Evolutionary conservation across 2,888 invertebrate genomes (phyloP).

Genomic region (Spialia ferax): DNA sequence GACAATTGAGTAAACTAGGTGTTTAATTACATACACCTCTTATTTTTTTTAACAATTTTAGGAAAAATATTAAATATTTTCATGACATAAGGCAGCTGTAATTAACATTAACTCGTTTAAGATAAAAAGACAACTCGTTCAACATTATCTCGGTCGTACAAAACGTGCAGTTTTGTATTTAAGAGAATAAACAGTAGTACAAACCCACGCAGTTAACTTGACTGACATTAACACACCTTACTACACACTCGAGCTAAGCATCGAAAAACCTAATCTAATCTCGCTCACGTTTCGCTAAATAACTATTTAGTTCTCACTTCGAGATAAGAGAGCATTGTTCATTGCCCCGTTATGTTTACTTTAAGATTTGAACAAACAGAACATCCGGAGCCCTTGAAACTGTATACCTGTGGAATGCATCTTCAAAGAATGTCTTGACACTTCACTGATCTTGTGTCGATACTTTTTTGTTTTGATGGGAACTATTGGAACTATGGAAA

Average conservation of each 20-base stretch:
- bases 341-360: constrained; percentile 63
- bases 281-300: constrained; percentile 72
- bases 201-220: constrained; percentile 15
- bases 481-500: constrained; percentile 2
- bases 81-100: too few relatives aligned
- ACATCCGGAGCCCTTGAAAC: constrained; percentile 56
- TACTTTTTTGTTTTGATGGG: constrained; percentile 12
- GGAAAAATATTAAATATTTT: too few relatives aligned
- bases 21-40: too few relatives aligned
- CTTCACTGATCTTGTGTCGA: constrained; percentile 18
- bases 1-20: too few relatives aligned
- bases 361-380: constrained; percentile 57
- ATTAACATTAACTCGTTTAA: background rate
- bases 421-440: constrained; percentile 42
- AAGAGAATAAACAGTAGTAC: background rate
- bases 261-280: constrained; percentile 59
- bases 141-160: background rate
- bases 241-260: constrained; percentile 55
- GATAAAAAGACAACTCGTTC: background rate
- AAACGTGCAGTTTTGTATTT: background rate
- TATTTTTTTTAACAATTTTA: too few relatives aligned
- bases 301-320: constrained; percentile 67
- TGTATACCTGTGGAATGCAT: constrained; percentile 46
- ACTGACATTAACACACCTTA: constrained; percentile 60
- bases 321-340: constrained; percentile 73